Conservation (phyloP, 2,797 vertebrate species). For the Apogon talboti region DNA sequence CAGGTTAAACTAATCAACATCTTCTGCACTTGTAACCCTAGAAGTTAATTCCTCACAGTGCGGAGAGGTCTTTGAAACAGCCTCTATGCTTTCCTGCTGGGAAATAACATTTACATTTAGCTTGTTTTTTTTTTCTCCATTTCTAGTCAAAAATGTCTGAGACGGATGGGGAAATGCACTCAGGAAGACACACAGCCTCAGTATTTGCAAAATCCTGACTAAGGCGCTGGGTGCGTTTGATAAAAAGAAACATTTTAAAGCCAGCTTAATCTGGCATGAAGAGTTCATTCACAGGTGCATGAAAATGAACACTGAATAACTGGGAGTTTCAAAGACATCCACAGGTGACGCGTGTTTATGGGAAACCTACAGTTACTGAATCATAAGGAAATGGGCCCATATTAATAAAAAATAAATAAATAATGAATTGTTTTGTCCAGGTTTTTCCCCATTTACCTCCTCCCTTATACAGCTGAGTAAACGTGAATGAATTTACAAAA, state of each 20-base stretch:
- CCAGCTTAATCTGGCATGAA: constrained; percentile 26
- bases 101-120: neutral
- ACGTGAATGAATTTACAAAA: neutral
- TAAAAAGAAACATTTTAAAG: neutral
- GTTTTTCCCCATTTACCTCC: neutral
- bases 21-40: neutral
- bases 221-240: neutral
- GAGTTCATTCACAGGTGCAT: constrained; percentile 10
- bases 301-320: constrained; percentile 14
- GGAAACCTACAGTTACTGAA: neutral
- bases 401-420: too few species aligned
- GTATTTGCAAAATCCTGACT: constrained; percentile 11
- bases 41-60: neutral
- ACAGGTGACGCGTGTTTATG: constrained; percentile 20
- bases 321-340: neutral
- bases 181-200: neutral
- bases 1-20: neutral
- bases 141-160: neutral
- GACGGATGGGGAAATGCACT: neutral
- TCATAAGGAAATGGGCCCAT: too few species aligned
- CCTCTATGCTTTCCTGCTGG: neutral
- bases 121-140: neutral
- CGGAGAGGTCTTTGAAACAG: neutral
- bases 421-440: neutral
- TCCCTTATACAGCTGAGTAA: neutral